Conservation (phyloP, 2,888 invertebrate genomes). For the Ceramica pisi region DNA sequence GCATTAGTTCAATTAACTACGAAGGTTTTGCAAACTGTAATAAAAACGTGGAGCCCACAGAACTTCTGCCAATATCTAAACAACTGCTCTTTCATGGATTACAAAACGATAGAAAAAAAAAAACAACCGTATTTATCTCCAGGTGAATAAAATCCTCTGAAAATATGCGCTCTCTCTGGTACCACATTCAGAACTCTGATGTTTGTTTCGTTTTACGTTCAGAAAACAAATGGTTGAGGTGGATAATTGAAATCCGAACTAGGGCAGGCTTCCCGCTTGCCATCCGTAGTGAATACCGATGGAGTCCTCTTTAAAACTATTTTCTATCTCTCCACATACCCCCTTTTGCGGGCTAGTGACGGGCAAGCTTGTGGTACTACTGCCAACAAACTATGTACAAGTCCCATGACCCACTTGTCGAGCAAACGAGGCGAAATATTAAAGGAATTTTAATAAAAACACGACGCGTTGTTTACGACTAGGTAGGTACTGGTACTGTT, state of each 20-base stretch:
- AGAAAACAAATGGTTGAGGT: constrained; percentile 71
- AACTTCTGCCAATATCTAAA: constrained; percentile 3
- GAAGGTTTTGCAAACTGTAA: not conserved
- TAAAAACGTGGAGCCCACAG: not conserved
- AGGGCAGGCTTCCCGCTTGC: constrained; percentile 66
- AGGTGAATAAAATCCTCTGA: constrained; percentile 55
- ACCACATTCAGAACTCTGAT: constrained; percentile 55
- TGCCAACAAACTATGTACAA: constrained; percentile 73
- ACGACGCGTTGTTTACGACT: constrained; percentile 67
- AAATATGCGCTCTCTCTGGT: constrained; percentile 60
- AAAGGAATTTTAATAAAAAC: constrained; percentile 75
- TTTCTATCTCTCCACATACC: constrained; percentile 73
- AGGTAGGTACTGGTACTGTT: constrained; percentile 26
- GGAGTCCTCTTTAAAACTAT: constrained; percentile 78
- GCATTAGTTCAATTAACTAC: not conserved
- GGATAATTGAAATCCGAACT: constrained; percentile 81
- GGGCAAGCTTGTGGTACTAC: constrained; percentile 59
- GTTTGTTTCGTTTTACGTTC: constrained; percentile 69
- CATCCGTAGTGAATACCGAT: constrained; percentile 76
- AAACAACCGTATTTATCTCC: constrained; percentile 27
- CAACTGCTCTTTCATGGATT: constrained; percentile 8
- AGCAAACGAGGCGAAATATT: constrained; percentile 67
- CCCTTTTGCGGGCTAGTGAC: constrained; percentile 68
- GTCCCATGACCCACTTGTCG: constrained; percentile 69
- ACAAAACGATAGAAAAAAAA: constrained; percentile 33